phyloP scores from a whole-genome alignment of 2,888 invertebrate genomes.

The Diloba caeruleocephala region DNA sequence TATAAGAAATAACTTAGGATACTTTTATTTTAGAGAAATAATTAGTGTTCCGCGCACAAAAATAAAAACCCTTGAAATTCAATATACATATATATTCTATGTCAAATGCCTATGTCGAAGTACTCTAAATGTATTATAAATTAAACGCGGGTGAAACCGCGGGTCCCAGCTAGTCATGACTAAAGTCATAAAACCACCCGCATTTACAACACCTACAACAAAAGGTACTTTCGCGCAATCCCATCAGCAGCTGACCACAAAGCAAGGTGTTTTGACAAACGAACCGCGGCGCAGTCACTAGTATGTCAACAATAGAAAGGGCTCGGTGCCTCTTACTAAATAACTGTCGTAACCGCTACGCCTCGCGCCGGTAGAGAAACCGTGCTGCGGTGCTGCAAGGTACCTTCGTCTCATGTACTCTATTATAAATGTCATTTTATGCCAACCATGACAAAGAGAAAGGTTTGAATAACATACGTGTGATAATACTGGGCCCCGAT shows the following conservation, averaged over 20 bases:
- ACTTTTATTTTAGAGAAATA: too few relatives aligned
- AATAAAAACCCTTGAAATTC: too few relatives aligned
- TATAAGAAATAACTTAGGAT: too few relatives aligned
- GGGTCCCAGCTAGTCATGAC: too few relatives aligned
- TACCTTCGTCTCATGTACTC: slow-evolving; percentile 14
- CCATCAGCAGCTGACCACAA: slow-evolving; percentile 45
- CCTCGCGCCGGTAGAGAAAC: slow-evolving; percentile 35
- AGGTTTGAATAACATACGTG: too few relatives aligned
- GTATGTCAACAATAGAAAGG: slow-evolving; percentile 56
- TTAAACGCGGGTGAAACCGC: too few relatives aligned
- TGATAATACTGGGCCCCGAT: too few relatives aligned
- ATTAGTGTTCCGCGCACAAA: too few relatives aligned
- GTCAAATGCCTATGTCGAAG: too few relatives aligned
- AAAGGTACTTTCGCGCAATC: slow-evolving; percentile 26
- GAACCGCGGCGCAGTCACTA: slow-evolving; percentile 32
- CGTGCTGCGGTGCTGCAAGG: slow-evolving; percentile 12
- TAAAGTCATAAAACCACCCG: slow-evolving; percentile 11
- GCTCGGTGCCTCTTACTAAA: slow-evolving; percentile 47
- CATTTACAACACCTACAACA: slow-evolving; percentile 17
- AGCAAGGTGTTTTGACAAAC: slow-evolving; percentile 33
- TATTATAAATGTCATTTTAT: slow-evolving; percentile 2
- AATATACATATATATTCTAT: too few relatives aligned
- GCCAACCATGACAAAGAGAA: too few relatives aligned
- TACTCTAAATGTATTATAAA: too few relatives aligned
- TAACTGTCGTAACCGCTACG: slow-evolving; percentile 32